Evolutionary conservation across 2,888 invertebrate genomes (phyloP).

Genomic region (Willowsia nigromaculata): DNA sequence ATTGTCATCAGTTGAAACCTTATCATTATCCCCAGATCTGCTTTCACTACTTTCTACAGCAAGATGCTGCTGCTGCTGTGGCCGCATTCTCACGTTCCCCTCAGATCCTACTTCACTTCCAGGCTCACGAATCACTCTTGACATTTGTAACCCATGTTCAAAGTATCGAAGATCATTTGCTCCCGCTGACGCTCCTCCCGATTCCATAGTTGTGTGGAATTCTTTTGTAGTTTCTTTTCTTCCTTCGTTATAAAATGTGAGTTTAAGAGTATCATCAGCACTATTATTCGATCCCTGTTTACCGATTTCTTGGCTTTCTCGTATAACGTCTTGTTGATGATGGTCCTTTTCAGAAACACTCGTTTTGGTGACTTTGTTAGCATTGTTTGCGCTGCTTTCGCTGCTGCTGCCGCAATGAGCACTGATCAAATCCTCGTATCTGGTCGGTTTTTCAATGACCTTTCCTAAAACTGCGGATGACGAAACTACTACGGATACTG

Average conservation of each 20-base stretch:
- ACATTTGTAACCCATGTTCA: constrained; percentile 55
- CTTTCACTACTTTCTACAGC: background rate
- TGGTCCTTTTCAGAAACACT: background rate
- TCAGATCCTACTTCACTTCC: background rate
- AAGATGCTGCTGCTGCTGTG: background rate
- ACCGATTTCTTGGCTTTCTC: background rate
- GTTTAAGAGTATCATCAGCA: constrained; percentile 55
- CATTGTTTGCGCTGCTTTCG: no score
- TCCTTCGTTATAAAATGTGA: constrained; percentile 61
- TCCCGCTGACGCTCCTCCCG: background rate
- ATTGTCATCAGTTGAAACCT: background rate
- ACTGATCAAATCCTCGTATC: constrained; percentile 64
- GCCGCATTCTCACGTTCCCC: background rate
- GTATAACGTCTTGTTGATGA: background rate
- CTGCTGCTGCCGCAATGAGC: constrained; percentile 12
- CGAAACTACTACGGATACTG: background rate
- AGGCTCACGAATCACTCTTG: constrained; percentile 42
- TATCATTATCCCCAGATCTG: background rate
- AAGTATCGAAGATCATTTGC: background rate
- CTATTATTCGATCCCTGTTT: constrained; percentile 6
- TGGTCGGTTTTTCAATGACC: constrained; percentile 68
- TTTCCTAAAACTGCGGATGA: constrained; percentile 35
- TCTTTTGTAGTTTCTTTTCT: constrained; percentile 58
- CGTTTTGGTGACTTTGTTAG: background rate
- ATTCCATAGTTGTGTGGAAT: background rate